Evolutionary conservation across 2,888 invertebrate genomes (phyloP).

Genomic region (Xylocampa areola): DNA sequence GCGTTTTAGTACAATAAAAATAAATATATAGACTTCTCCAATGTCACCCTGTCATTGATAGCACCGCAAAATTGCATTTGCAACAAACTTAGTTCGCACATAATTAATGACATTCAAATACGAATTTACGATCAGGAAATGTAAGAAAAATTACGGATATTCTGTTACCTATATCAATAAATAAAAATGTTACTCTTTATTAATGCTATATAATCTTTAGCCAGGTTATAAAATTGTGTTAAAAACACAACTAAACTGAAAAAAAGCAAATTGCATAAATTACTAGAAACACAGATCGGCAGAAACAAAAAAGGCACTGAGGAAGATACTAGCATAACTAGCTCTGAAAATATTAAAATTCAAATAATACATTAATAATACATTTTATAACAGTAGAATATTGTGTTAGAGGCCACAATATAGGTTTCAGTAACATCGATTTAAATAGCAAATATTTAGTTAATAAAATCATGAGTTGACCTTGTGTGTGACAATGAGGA

Average conservation of each 20-base stretch:
- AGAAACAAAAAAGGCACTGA: too few species aligned
- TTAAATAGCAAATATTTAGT: conserved; percentile 43
- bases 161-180: conserved; percentile 11
- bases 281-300: too few species aligned
- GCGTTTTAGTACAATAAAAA: conserved; percentile 30
- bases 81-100: conserved; percentile 18
- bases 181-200: conserved; percentile 14
- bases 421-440: conserved; percentile 31
- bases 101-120: conserved; percentile 29
- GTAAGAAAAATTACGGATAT: conserved; percentile 2
- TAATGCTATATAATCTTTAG: conserved; percentile 26
- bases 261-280: conserved; percentile 1
- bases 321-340: too few species aligned
- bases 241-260: conserved; percentile 10
- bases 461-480: conserved; percentile 38
- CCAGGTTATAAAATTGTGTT: conserved; percentile 8
- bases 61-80: conserved; percentile 33
- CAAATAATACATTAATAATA: not conserved
- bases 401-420: conserved; percentile 22
- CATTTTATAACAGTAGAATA: conserved; percentile 6
- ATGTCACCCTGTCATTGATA: conserved; percentile 30
- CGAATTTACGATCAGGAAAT: conserved; percentile 13
- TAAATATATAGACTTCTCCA: conserved; percentile 11
- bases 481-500: conserved; percentile 53
- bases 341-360: not conserved